Evolutionary conservation across 2,888 invertebrate genomes (phyloP).

Genomic region (Nezara viridula): DNA sequence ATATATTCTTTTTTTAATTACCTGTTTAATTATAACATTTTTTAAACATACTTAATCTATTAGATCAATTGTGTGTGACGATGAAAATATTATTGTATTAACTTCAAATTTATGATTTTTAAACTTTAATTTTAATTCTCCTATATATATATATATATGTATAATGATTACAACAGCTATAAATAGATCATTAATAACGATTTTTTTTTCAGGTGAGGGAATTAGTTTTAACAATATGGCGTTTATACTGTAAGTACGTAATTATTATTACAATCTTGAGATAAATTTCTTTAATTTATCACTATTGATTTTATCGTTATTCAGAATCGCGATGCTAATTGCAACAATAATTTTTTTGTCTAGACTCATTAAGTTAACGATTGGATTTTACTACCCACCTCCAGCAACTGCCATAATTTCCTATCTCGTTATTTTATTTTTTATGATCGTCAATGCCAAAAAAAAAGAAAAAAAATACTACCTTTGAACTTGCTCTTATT

Average conservation of each 20-base stretch:
- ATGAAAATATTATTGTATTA: too few species aligned
- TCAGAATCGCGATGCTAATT: not conserved
- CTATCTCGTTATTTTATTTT: not conserved
- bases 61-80: too few species aligned
- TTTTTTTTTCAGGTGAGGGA: not conserved
- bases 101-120: too few species aligned
- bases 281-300: constrained; percentile 11
- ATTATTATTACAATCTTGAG: not conserved
- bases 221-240: not conserved
- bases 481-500: not conserved
- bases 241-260: not conserved
- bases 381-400: not conserved
- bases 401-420: not conserved
- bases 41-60: too few species aligned
- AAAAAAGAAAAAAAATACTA: not conserved
- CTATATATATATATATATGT: too few species aligned
- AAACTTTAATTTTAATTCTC: too few species aligned
- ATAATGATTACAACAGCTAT: not conserved
- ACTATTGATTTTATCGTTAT: not conserved
- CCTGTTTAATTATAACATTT: too few species aligned
- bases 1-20: too few species aligned
- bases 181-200: not conserved
- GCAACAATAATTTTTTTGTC: not conserved
- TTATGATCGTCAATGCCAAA: not conserved
- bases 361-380: not conserved